Evolutionary conservation across 2,797 vertebrate genomes (phyloP).

Genomic region (Emys orbicularis): DNA sequence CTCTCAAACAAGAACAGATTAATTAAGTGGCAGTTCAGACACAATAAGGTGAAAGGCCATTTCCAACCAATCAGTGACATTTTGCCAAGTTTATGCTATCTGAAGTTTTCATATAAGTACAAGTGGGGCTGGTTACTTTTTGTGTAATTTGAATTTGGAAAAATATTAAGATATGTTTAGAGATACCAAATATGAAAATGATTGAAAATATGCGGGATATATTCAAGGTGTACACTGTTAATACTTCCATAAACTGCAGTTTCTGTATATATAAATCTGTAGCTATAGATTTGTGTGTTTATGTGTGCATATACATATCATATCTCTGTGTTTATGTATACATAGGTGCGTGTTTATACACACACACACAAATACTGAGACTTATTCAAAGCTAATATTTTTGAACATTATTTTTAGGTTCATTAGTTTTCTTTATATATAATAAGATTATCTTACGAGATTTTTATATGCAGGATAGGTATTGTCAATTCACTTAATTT

Average conservation of each 20-base stretch:
- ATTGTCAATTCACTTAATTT: constrained; percentile 27
- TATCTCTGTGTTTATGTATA: constrained; percentile 15
- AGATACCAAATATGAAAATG: neutral
- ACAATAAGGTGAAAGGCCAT: constrained; percentile 82
- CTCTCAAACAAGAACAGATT: constrained; percentile 78
- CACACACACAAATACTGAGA: constrained; percentile 69
- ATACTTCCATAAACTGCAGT: constrained; percentile 33
- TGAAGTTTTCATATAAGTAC: constrained; percentile 66
- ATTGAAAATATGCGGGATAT: accelerated
- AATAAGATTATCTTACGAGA: constrained; percentile 42
- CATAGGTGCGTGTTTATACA: neutral
- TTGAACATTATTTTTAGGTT: constrained; percentile 68
- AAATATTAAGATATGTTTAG: neutral
- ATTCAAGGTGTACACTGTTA: neutral
- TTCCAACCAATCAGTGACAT: constrained; percentile 75
- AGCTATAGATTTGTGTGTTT: constrained; percentile 66
- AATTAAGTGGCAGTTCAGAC: constrained; percentile 84
- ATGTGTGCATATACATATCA: constrained; percentile 67
- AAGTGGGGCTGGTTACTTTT: neutral
- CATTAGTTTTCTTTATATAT: constrained; percentile 45
- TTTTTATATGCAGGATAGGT: constrained; percentile 42
- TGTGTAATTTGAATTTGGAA: neutral
- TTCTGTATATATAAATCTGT: constrained; percentile 76
- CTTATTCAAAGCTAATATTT: constrained; percentile 66
- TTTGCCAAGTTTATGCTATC: constrained; percentile 67